phyloP scores from a whole-genome alignment of 1,140 invertebrate species.

The Andricus grossulariae region DNA sequence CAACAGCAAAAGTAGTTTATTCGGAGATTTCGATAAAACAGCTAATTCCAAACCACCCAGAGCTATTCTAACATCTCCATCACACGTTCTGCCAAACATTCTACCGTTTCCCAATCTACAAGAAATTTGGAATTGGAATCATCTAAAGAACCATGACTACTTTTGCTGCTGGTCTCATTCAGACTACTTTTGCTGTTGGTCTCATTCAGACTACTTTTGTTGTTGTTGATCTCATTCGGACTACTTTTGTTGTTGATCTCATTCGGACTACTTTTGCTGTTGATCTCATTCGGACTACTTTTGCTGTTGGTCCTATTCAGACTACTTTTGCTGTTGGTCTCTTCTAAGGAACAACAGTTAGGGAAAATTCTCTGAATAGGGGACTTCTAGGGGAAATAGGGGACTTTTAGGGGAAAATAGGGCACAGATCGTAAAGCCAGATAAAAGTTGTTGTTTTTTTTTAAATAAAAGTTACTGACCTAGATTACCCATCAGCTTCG shows the following conservation, averaged over 20 bases:
- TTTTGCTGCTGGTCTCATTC: slow-evolving; percentile 29
- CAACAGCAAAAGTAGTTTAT: slow-evolving; percentile 34
- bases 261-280: too few species aligned
- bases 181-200: slow-evolving; percentile 25
- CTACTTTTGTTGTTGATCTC: slow-evolving; percentile 32
- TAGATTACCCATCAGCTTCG: slow-evolving; percentile 86
- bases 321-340: slow-evolving; percentile 27
- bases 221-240: slow-evolving; percentile 32
- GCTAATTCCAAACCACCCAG: slow-evolving; percentile 86
- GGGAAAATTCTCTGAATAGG: too few species aligned
- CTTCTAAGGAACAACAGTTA: too few species aligned
- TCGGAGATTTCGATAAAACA: slow-evolving; percentile 76
- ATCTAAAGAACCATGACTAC: slow-evolving; percentile 43
- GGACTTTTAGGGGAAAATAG: neutral
- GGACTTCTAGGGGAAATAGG: neutral
- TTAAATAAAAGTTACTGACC: slow-evolving; percentile 71
- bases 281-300: too few species aligned
- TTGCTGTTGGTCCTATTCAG: slow-evolving; percentile 28
- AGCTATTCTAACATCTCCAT: slow-evolving; percentile 89
- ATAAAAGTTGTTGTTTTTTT: neutral
- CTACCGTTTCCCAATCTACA: slow-evolving; percentile 80
- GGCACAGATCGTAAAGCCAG: too few species aligned
- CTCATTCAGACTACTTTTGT: slow-evolving; percentile 4
- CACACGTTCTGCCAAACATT: slow-evolving; percentile 85
- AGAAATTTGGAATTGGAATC: slow-evolving; percentile 54